A percentile compares a stretch with the other conserved stretches of the same genome.
phyloP scores from a whole-genome alignment of 2,888 invertebrate genomes.

The Halocaridina rubra region DNA sequence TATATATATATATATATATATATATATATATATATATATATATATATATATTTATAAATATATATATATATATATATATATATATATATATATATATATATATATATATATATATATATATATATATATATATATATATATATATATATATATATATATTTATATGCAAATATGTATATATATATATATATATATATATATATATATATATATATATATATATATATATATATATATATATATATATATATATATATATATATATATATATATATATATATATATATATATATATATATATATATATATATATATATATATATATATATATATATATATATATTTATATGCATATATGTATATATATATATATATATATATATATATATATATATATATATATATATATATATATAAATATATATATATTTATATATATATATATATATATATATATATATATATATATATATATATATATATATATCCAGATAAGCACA shows the following conservation, averaged over 20 bases:
- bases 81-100: slow-evolving; percentile 14
- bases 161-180: not conserved
- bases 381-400: not conserved
- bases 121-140: slow-evolving; percentile 14
- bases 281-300: not conserved
- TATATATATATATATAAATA: not conserved
- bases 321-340: not conserved
- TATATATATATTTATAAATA: not conserved
- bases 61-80: slow-evolving; percentile 11
- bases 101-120: slow-evolving; percentile 2
- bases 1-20: not conserved
- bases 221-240: not conserved
- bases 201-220: not conserved
- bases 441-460: slow-evolving; percentile 8
- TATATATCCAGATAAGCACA: not conserved
- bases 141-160: not conserved
- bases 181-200: not conserved
- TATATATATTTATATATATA: not conserved
- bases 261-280: slow-evolving; percentile 11
- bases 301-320: not conserved
- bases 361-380: not conserved
- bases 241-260: slow-evolving; percentile 10
- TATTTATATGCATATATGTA: not conserved
- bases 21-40: slow-evolving; percentile 6
- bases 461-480: slow-evolving; percentile 8